Conservation (phyloP, 1,140 invertebrate genomes). For the Zaprionus camerounensis region DNA sequence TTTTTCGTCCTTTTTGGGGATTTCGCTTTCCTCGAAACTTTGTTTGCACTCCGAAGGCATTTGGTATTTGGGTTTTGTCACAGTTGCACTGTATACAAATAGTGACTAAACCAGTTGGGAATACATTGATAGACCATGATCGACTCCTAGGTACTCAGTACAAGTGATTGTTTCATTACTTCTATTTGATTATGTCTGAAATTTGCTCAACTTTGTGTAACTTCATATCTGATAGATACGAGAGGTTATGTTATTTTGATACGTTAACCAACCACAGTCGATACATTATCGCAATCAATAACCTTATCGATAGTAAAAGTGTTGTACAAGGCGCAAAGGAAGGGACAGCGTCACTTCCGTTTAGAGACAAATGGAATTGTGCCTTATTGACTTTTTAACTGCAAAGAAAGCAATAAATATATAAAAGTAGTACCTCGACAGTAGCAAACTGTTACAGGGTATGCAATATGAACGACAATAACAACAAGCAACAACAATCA, state of each 20-base stretch:
- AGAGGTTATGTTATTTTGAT: no score
- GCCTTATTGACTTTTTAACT: no score
- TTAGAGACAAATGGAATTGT: no score
- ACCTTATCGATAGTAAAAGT: no score
- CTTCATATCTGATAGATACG: no score
- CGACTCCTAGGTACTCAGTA: neutral
- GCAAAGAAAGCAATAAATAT: no score
- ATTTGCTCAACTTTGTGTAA: neutral
- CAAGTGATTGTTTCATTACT: neutral
- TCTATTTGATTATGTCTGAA: neutral
- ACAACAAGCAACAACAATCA: constrained; percentile 13
- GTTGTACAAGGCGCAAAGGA: no score
- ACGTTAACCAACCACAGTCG: no score
- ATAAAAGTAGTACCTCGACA: neutral
- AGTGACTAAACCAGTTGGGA: neutral
- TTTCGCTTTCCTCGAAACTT: constrained; percentile 8
- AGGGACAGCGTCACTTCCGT: no score
- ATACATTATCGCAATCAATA: no score
- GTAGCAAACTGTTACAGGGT: neutral
- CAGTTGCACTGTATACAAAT: constrained; percentile 40
- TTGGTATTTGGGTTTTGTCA: constrained; percentile 31
- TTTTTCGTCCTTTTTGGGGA: constrained; percentile 12
- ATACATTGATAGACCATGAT: neutral
- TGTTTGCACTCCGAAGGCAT: constrained; percentile 20
- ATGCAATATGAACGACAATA: constrained; percentile 4